Conservation (phyloP, 92 coral and sea anemone genomes). For the Galaxea fascicularis region DNA sequence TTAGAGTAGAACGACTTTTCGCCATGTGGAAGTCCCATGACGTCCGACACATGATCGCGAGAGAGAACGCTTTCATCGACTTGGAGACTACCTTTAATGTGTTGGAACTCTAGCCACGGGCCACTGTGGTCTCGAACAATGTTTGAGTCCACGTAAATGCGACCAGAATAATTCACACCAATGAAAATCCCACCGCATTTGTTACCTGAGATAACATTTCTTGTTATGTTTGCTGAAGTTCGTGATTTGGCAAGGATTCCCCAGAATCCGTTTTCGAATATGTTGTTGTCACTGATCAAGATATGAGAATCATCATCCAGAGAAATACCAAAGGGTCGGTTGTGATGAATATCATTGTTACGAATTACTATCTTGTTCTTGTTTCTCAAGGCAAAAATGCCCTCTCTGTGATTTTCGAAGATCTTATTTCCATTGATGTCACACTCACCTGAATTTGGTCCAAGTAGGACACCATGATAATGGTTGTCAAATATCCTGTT, state of each 20-base stretch:
- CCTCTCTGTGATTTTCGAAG: conserved; percentile 73
- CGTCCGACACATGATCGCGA: not conserved
- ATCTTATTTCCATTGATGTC: conserved; percentile 46
- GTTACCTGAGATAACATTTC: conserved; percentile 62
- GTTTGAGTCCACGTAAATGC: conserved; percentile 46
- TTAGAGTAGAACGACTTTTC: conserved; percentile 13
- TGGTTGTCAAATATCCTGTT: conserved; percentile 65
- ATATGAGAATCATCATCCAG: conserved; percentile 1
- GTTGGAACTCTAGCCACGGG: conserved; percentile 54
- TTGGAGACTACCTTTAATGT: not conserved
- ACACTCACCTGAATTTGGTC: conserved; percentile 60
- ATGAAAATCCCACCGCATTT: conserved; percentile 77
- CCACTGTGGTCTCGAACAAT: conserved; percentile 67
- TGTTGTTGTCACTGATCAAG: conserved; percentile 36
- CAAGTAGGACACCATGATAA: conserved; percentile 65
- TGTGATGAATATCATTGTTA: conserved; percentile 50
- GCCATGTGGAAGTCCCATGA: not conserved
- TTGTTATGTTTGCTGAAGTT: conserved; percentile 40
- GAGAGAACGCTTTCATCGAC: not conserved
- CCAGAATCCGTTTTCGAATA: conserved; percentile 70
- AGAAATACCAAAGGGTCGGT: conserved; percentile 47
- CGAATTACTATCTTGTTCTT: not conserved
- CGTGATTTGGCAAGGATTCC: conserved; percentile 52
- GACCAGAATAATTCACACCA: conserved; percentile 50
- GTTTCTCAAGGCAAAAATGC: conserved; percentile 37